Conservation (phyloP, 2,888 invertebrate genomes). For the Drosophila quinaria region DNA sequence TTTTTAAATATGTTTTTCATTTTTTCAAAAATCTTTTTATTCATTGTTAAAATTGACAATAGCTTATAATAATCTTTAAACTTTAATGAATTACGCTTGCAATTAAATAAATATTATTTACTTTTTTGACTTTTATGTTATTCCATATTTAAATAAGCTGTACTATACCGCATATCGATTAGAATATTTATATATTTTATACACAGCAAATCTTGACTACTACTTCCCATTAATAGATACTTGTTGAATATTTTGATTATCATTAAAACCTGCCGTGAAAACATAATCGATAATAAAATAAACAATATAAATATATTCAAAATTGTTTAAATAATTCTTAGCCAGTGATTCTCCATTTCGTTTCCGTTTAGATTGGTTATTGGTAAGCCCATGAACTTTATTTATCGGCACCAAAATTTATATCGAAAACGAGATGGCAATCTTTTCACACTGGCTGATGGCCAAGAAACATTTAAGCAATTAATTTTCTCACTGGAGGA, state of each 20-base stretch:
- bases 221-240: not conserved
- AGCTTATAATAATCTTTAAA: too few species aligned
- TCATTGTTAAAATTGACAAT: too few species aligned
- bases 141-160: not conserved
- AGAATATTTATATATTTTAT: not conserved
- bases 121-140: not conserved
- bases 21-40: not conserved
- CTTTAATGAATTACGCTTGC: too few species aligned
- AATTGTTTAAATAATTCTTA: not conserved
- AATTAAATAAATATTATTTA: not conserved
- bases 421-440: slow-evolving; percentile 5
- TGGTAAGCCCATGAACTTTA: slow-evolving; percentile 37
- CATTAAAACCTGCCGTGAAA: not conserved
- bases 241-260: slow-evolving; percentile 1
- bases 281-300: slow-evolving; percentile 4
- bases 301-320: slow-evolving; percentile 15
- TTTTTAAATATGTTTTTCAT: not conserved
- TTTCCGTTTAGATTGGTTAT: slow-evolving; percentile 1
- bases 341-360: not conserved
- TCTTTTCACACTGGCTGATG: slow-evolving; percentile 23
- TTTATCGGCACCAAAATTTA: slow-evolving; percentile 22
- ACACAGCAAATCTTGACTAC: not conserved
- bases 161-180: not conserved
- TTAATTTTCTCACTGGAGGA: slow-evolving; percentile 28
- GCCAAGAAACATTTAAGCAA: slow-evolving; percentile 33